These are phyloP conservation scores for Gryon sp. DNA, from an alignment of 1,140 invertebrate species.

Conservation along the genomic window DNA sequence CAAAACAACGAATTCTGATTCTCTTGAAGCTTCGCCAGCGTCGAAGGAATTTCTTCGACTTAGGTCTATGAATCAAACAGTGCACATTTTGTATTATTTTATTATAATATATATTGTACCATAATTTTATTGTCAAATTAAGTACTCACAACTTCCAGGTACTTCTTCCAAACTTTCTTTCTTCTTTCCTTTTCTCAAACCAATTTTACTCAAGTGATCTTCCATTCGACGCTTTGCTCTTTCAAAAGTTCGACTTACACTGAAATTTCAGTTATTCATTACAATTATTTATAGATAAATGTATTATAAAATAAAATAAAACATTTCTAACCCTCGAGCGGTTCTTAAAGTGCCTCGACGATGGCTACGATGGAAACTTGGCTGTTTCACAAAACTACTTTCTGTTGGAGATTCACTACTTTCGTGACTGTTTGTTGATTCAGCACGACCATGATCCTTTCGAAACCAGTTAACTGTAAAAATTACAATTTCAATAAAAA, in stretches of 20 bases:
- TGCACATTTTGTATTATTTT: too few species aligned
- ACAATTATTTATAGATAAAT: neutral
- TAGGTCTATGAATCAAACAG: constrained; percentile 82
- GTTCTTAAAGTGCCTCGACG: constrained; percentile 68
- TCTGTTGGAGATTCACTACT: constrained; percentile 82
- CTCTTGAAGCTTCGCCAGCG: constrained; percentile 86
- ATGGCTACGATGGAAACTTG: constrained; percentile 73
- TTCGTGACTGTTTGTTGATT: constrained; percentile 81
- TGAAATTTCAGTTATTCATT: constrained; percentile 50
- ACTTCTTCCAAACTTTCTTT: constrained; percentile 92
- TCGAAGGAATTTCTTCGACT: constrained; percentile 91
- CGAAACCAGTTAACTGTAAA: constrained; percentile 86
- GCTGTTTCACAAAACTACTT: constrained; percentile 78
- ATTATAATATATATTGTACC: too few species aligned
- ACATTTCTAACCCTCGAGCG: constrained; percentile 68
- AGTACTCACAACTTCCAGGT: constrained; percentile 85
- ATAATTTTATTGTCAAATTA: too few species aligned
- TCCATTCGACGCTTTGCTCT: constrained; percentile 91
- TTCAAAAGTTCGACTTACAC: constrained; percentile 84
- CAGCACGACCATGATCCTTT: constrained; percentile 79
- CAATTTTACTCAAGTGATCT: constrained; percentile 90
- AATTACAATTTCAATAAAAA: too few species aligned
- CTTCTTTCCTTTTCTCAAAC: constrained; percentile 87
- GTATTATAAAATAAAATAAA: neutral
- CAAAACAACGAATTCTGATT: constrained; percentile 91